A percentile compares a stretch with the other conserved stretches of the same genome.
phyloP scores from a whole-genome alignment of 1,140 invertebrate genomes.

The Drosophila grimshawi region DNA sequence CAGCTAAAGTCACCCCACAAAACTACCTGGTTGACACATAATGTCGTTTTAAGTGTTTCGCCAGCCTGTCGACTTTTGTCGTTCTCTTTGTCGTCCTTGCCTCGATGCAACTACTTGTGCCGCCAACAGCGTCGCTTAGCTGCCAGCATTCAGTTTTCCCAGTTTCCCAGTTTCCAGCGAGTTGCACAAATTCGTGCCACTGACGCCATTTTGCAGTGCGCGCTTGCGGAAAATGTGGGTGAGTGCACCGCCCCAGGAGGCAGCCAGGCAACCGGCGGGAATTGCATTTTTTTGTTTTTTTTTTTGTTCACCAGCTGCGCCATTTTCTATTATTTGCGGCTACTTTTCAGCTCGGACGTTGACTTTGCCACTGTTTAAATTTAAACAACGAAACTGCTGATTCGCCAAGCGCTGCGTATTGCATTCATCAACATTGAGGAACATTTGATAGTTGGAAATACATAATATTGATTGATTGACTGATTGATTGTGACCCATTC shows the following conservation, averaged over 20 bases:
- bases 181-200: slow-evolving; percentile 47
- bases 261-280: neutral
- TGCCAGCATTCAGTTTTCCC: slow-evolving; percentile 7
- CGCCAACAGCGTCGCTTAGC: slow-evolving; percentile 2
- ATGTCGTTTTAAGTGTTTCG: slow-evolving; percentile 68
- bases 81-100: slow-evolving; percentile 32
- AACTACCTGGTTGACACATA: slow-evolving; percentile 61
- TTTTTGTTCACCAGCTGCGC: slow-evolving; percentile 44
- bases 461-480: no score
- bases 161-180: slow-evolving; percentile 41
- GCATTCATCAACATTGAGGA: neutral
- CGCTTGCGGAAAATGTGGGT: slow-evolving; percentile 66
- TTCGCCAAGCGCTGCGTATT: no score
- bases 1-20: slow-evolving; percentile 20
- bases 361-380: slow-evolving; percentile 49
- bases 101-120: neutral
- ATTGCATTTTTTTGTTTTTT: neutral
- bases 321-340: slow-evolving; percentile 57
- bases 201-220: slow-evolving; percentile 65
- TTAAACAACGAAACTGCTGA: neutral
- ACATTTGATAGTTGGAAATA: neutral
- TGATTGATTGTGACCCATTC: no score
- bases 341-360: slow-evolving; percentile 67
- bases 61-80: slow-evolving; percentile 73
- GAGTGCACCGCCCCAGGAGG: slow-evolving; percentile 68